Percentiles rank a stretch among this genome's conserved stretches.
phyloP scores from a whole-genome alignment of 2,113 vertebrate genomes.

The Micronisus gabar region DNA sequence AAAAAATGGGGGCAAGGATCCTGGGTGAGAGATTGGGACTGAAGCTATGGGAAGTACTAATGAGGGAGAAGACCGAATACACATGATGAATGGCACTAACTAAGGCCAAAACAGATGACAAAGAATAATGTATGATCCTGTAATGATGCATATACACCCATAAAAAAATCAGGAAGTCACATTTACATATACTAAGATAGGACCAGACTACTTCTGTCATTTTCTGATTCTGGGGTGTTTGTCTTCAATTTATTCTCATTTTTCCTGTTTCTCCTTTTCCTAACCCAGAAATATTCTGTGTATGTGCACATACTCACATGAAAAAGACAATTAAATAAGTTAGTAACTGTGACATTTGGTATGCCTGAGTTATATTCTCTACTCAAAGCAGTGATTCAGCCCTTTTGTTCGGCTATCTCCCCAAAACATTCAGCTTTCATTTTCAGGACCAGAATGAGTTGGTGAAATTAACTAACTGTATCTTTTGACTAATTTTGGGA shows the following conservation, averaged over 20 bases:
- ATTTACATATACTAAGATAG: neutral
- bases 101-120: neutral
- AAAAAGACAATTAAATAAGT: neutral
- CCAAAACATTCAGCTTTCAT: neutral
- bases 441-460: neutral
- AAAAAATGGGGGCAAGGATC: neutral
- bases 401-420: neutral
- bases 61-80: neutral
- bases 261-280: neutral
- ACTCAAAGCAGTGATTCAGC: neutral
- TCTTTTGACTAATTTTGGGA: neutral
- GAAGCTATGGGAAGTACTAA: neutral
- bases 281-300: neutral
- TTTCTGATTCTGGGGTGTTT: neutral
- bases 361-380: neutral
- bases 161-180: neutral
- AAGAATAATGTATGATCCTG: neutral
- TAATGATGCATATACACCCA: neutral
- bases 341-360: neutral
- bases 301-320: no score
- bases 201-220: neutral
- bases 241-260: neutral
- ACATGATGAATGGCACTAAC: neutral
- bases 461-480: neutral
- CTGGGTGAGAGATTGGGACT: neutral